phyloP scores from a whole-genome alignment of 2,113 vertebrate genomes.

The Cochlearius cochlearius region DNA sequence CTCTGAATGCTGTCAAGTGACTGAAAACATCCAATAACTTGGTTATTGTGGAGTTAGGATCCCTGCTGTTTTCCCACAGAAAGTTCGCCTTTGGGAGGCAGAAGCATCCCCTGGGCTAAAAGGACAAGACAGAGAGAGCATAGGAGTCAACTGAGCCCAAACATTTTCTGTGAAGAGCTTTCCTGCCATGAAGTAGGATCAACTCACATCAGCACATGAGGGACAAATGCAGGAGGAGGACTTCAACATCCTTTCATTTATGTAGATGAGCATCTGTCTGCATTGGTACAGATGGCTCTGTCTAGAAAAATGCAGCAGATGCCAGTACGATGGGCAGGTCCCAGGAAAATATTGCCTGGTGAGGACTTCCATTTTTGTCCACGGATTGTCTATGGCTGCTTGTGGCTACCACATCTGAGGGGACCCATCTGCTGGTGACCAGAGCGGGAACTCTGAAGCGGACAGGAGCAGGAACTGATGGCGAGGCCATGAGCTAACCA shows the following conservation, averaged over 20 bases:
- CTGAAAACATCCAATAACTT: not conserved
- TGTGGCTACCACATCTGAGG: accelerated
- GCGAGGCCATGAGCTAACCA: not conserved
- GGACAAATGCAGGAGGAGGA: not conserved
- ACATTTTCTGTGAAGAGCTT: not conserved
- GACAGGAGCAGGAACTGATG: not conserved
- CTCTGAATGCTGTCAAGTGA: not conserved
- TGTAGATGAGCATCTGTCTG: not conserved
- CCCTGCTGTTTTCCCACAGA: not conserved
- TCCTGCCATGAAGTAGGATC: not conserved
- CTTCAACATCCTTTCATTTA: not conserved
- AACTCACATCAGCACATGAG: not conserved
- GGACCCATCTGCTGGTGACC: not conserved
- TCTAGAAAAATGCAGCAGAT: not conserved
- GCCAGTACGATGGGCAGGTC: not conserved
- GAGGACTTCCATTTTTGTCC: not conserved
- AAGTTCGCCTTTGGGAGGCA: not conserved
- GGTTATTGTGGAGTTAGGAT: not conserved
- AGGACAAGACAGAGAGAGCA: not conserved
- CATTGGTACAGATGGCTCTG: not conserved
- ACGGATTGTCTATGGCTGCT: not conserved
- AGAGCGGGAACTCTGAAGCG: not conserved
- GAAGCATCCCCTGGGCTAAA: not conserved
- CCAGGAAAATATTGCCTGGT: not conserved
- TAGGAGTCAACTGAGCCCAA: not conserved